Evolutionary conservation across 2,797 vertebrate species (phyloP), one percentile per base, ranked within the genome.

Genomic region (Lateolabrax maculatus): DNA sequence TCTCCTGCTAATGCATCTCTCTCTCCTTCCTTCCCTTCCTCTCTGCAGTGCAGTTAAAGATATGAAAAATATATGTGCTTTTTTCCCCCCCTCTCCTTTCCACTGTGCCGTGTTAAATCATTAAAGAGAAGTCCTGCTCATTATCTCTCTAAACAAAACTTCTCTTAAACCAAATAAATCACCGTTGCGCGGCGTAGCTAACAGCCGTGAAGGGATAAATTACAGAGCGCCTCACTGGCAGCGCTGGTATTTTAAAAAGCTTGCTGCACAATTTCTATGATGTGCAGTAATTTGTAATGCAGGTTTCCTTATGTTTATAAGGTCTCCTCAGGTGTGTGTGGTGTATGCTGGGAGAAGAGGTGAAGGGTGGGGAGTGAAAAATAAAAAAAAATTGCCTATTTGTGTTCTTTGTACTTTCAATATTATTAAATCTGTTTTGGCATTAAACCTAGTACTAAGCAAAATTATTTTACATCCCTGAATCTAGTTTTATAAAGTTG

Each of bases 241-340:
- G 97, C 95, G 95, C 96, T 97, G 97, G 96, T 98, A 98, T 98
- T 98, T 98, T 97, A 97, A 98, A 98, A 97, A 97, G 97, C 97
- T 96, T 97, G 97, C 95, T 96, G 96, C 96, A 96, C 95, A 96
- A 96, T 96, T 96, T 96, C 95, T 96, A 95, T 96, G 96, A 94
- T 95, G 96, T 96, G 92, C 91, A 76, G 92, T 94, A 95, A 95
- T 96, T 97, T 97, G 96, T 97, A 96, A 96, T 91, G 94, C 94
- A 93, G 95, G 86, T 93, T 94, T 95, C 90, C 86, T 86, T 83
- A 89, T 94, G 92, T 95, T 96, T 91, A 90, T 75, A 89, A 84
- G 78, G 90, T 88, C 88, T 93, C 84, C 79, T 91, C 89, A 92
- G 93, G 92, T 93, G 86, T 90, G 86, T 87, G 81, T 82, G 88